Base-by-base conservation (phyloP, 30 jellyfish, hydroid and myxozoan species). In the Aurelia aurita region DNA sequence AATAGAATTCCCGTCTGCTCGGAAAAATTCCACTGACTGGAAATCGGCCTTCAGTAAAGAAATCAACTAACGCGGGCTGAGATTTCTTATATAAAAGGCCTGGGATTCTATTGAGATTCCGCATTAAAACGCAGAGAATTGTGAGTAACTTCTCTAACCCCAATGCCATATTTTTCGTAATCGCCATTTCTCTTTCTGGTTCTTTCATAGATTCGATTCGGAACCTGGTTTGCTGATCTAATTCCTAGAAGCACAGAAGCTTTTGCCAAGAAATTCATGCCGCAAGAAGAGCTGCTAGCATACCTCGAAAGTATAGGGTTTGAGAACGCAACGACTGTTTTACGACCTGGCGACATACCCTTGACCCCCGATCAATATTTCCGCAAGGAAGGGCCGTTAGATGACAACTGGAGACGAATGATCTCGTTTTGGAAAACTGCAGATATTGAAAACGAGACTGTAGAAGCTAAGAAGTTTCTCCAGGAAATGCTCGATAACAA, bases 331-430 rank as follows among this genome's bases (percentile, higher is more conserved):
- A 34, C 87, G 22, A 23, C 32, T 13, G 79, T 76, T 79, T 15
- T 43, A 5, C 76, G 87, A 27, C 87, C 87, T 0, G 58, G 26
- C 9, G 70, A 32, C 76, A 51, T 26, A 54, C 39, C 66, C 44
- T 25, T 81, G 21, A 68, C n/a, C 8, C 26, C 69, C 0, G 75
- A 67, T 21, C 46, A 21, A 13, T 81, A 81, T 74, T 27, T 26
- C 57, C 83, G 62, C 21, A 68, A 29, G 22, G 91, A 81, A 18
- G 91, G 91, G 6, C 91, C 91, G 19, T 26, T 81, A 9, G 55
- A 68, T 27, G 46, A 60, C 6, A 57, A 32, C 1, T 81, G 91
- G 91, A 84, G 91, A 26, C 73, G 32, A 35, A 65, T 26, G 74
- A 58, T 43, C 51, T 81, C 91, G 39, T 23, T 63, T 12, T 81